phyloP scores from a whole-genome alignment of 1,140 invertebrate genomes.

The Lasioglossum baleicum region DNA sequence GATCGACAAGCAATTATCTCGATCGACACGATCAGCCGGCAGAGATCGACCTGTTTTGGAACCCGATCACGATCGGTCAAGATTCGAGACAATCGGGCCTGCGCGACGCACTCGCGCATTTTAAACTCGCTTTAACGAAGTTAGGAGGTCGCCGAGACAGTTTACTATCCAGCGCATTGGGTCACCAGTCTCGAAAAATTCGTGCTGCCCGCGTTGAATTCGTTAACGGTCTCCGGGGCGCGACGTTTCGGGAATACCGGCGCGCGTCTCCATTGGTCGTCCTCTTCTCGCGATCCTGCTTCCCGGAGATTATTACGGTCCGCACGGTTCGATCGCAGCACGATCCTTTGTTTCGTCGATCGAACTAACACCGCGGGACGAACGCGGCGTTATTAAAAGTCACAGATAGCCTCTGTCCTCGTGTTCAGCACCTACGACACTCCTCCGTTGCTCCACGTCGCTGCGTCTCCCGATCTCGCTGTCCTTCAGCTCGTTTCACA shows the following conservation, averaged over 20 bases:
- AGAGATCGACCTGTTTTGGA: background rate
- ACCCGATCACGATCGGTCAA: slow-evolving; percentile 43
- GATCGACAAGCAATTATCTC: background rate
- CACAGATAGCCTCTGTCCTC: background rate
- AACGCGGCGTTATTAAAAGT: too few relatives aligned
- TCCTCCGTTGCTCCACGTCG: slow-evolving; percentile 1
- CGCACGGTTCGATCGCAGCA: too few relatives aligned
- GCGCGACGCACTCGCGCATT: slow-evolving; percentile 52
- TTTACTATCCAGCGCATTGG: slow-evolving; percentile 71
- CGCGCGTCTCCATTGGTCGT: background rate
- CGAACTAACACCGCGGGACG: too few relatives aligned
- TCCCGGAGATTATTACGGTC: too few relatives aligned
- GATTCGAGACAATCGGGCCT: slow-evolving; percentile 25
- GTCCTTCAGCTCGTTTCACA: slow-evolving; percentile 31
- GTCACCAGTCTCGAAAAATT: slow-evolving; percentile 70
- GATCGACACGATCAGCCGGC: background rate
- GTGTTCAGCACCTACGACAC: background rate
- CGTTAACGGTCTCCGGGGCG: slow-evolving; percentile 57
- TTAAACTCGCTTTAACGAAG: slow-evolving; percentile 64
- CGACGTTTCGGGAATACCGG: slow-evolving; percentile 23
- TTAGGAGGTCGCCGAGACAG: slow-evolving; percentile 63
- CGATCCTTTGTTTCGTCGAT: background rate
- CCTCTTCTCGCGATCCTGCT: too few relatives aligned
- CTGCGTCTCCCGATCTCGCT: slow-evolving; percentile 4
- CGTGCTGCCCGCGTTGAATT: slow-evolving; percentile 54